Conservation (phyloP, 1,140 invertebrate genomes). For the Berghia stephanieae region DNA sequence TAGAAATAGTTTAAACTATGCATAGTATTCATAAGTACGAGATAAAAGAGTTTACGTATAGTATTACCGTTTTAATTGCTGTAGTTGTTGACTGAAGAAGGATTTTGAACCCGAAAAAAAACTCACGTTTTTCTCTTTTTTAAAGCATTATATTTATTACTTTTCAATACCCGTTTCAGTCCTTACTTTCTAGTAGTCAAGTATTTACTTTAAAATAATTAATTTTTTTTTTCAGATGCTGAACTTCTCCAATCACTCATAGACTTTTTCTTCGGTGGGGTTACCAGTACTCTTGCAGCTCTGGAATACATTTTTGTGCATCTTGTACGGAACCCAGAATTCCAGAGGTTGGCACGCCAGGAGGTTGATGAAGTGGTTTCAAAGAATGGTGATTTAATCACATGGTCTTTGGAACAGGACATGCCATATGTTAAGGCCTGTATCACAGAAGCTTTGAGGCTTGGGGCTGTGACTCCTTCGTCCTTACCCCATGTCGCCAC, state of each 20-base stretch:
- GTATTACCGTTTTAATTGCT: too few species aligned
- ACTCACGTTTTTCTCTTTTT: too few species aligned
- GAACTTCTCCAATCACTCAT: conserved; percentile 41
- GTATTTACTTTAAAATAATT: too few species aligned
- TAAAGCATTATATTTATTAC: too few species aligned
- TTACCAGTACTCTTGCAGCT: conserved; percentile 34
- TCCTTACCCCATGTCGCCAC: conserved; percentile 38
- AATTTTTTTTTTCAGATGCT: conserved; percentile 34
- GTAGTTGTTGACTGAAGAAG: too few species aligned
- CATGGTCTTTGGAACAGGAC: conserved; percentile 27
- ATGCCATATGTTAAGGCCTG: conserved; percentile 34
- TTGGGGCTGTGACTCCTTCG: conserved; percentile 35
- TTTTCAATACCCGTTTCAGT: too few species aligned
- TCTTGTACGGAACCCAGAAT: conserved; percentile 31
- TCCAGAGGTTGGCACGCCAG: conserved; percentile 34
- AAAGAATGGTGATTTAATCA: background rate
- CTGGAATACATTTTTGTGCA: conserved; percentile 36
- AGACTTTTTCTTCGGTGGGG: conserved; percentile 40
- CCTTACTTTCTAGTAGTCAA: too few species aligned
- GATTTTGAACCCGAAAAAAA: too few species aligned
- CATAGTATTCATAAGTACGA: too few species aligned
- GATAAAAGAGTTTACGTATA: too few species aligned
- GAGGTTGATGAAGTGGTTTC: conserved; percentile 34
- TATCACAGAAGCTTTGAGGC: conserved; percentile 33
- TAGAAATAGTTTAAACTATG: too few species aligned